Conservation (phyloP, 2,113 vertebrate species). For the Sclerurus mexicanus region DNA sequence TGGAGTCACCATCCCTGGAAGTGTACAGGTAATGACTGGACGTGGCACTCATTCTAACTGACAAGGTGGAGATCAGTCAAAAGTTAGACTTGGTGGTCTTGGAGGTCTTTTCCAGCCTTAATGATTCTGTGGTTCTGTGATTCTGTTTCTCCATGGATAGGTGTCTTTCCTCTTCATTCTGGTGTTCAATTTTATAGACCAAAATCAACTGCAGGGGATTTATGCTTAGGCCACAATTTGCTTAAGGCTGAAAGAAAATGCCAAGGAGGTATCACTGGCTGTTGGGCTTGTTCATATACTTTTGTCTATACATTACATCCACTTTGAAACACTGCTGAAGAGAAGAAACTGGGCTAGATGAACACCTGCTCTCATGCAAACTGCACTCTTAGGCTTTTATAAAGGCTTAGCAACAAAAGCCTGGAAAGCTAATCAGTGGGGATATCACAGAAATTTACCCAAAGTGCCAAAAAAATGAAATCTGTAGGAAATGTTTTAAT, state of each 20-base stretch:
- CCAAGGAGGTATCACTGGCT: neutral
- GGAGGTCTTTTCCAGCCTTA: neutral
- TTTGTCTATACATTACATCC: neutral
- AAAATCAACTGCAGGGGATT: neutral
- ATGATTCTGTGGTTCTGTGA: fast-evolving
- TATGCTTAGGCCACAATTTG: neutral
- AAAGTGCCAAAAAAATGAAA: neutral
- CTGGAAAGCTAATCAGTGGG: neutral
- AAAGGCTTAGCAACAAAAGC: neutral
- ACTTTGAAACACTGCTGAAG: neutral
- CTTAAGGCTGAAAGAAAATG: neutral
- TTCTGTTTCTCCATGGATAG: neutral
- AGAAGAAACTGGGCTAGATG: neutral
- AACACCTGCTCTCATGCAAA: neutral
- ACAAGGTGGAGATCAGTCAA: neutral
- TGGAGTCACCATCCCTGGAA: neutral
- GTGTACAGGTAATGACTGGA: neutral
- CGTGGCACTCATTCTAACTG: neutral
- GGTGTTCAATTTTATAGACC: neutral
- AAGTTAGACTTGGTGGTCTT: fast-evolving
- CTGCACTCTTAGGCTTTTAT: neutral
- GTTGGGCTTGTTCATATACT: neutral
- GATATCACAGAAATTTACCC: neutral
- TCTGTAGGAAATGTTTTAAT: neutral
- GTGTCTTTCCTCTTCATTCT: neutral